Base-by-base conservation (phyloP, 2,888 invertebrate species). In the Diplazon laetatorius region DNA sequence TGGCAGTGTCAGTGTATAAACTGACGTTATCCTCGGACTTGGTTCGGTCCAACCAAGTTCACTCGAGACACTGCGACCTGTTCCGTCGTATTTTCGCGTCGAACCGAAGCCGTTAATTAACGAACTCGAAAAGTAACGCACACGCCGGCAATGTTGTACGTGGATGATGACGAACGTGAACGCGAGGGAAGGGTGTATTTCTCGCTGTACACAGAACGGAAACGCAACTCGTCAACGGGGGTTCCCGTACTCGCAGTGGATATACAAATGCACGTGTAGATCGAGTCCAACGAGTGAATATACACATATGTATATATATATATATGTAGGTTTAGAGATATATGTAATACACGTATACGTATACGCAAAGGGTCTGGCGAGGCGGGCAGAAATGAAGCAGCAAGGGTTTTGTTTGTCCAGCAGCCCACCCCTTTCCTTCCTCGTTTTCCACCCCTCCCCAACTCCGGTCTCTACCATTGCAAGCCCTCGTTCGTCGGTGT, bases 351-450 rank as follows among this genome's bases (percentile, higher is more conserved):
- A 60, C 42, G 22, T 25, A 62, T 50, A 59, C 2, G 65, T 76
- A 69, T 68, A 76, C 60, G 69, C 37, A 60, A 69, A 87, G 87
- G 87, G 89, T 89, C 90, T 90, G 89, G 89, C 89, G 88, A 89
- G 90, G 88, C 89, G 88, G 87, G 88, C 87, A 90, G 89, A 89
- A 90, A 89, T 89, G 89, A 90, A 89, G 89, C 89, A 88, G 89
- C 88, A 90, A 88, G 89, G 90, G 89, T 89, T 90, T 90, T 90
- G 90, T 90, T 90, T 90, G 90, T 90, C 90, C 90, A 89, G 87
- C 88, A 87, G 89, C 88, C 89, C 89, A 87, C 88, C 89, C 88
- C 87, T 88, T 88, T 88, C 87, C 87, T 88, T 85, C 85, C 83
- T 81, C 85, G 84, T 73, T 78, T 74, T 83, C 86, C 84, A 84